Evolutionary conservation across 2,113 vertebrate genomes (phyloP), one percentile per base, ranked within the genome.

Genomic region (Mola mola): DNA sequence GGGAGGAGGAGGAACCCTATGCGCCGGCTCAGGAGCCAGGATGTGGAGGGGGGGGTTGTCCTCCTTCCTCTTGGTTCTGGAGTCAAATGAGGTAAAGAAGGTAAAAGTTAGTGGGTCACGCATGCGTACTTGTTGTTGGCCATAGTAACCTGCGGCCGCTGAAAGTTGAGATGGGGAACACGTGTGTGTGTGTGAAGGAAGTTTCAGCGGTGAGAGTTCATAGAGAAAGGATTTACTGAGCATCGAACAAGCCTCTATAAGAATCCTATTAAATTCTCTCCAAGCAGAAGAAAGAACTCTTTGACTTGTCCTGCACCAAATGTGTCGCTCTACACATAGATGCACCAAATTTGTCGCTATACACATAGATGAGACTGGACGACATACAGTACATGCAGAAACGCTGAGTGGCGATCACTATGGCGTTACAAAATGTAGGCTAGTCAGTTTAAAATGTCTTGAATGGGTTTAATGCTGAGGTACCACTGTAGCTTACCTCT

Each of bases 51-150:
- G 64, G 58, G 75, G 87, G 84, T 66, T 49, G 79, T 78, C 73
- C 82, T 78, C 79, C 69, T 70, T 69, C 75, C 74, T 61, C 48
- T 53, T 78, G 90, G 78, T 92, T 91, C 80, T 71, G 80, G 79
- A 90, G 91, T 92, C 90, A 90, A 79, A 75, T 72, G 84, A 92
- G 92, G 91, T 92, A 87, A 93, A 86, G 76, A 81, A 89, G 90
- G 90, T 87, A 82, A 88, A 92, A 88, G 89, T 92, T 88, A 92
- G 82, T 89, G 81, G 87, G 92, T 90, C 90, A 89, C 72, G 73
- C 79, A 78, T 83, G 91, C 86, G 84, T 73, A 67, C 37, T 50
- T 24, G 70, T 49, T 33, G 82, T 67, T 57, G 63, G 79, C 72
- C 66, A 51, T 67, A 83, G 85, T 87, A 82, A 89, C 77, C 80